Base-by-base conservation (phyloP, 1,140 invertebrate genomes). In the Whitmania pigra region DNA sequence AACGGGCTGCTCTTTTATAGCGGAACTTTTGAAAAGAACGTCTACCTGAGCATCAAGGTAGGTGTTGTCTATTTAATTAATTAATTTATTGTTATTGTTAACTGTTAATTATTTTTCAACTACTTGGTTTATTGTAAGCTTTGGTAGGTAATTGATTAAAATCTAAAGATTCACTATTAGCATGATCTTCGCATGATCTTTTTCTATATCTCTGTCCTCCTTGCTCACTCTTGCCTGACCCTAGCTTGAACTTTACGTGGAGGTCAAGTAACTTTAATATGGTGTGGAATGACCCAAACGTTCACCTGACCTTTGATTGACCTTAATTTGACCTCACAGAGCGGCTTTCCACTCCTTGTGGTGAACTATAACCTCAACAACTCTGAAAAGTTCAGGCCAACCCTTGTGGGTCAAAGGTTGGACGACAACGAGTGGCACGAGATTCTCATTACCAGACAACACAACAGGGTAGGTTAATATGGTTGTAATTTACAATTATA, bases 1-100 rank as follows among this genome's bases (percentile, higher is more conserved):
- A 74, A 79, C 67, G 78, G 79, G 9, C 73, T 80, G 2, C 69
- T 80, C 22, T 80, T 77, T 77, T 75, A 75, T 49, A 75, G 75
- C 60, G 73, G 77, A 20, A 40, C 71, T 43, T 68, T 76, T 36
- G 43, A 69, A 25, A 71, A 75, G 29, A 76, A 75, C 55, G 73
- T 79, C 71, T 77, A 77, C 60, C 54, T 80, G n/a, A 75, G 75
- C n/a, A 72, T 80, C 20, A 78, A 76, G 76, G 79, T 79, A 72
- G 60, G 68, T 29, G 3, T 15, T 22, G 29, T 2, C 2, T 57
- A 5, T 5, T 9, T 3, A n/a, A 3, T 57, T 57, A n/a, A 57
- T 57, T 36, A 36, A 36, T 36, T n/a, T n/a, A n/a, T n/a, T 3
- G 6, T 36, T 36, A 36, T 36, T 36, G 6, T 36, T 36, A 36